Percentiles rank a stretch among this genome's conserved stretches.
Evolutionary conservation across 2,797 vertebrate genomes (phyloP).

Genomic region (Bryconaethiops microstoma): DNA sequence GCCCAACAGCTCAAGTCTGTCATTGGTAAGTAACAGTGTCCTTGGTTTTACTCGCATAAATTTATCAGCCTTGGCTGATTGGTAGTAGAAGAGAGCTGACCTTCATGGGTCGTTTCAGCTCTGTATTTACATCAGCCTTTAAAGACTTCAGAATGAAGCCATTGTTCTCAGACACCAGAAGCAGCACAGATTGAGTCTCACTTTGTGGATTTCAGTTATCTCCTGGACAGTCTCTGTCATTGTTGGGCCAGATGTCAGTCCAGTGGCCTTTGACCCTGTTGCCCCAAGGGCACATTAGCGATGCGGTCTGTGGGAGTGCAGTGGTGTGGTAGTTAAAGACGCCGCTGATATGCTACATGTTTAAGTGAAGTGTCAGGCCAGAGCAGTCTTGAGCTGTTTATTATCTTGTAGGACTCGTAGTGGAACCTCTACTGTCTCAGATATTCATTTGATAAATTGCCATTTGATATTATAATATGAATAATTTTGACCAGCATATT

Average conservation of each 20-base stretch:
- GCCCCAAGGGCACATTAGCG: slow-evolving; percentile 32
- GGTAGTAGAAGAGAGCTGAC: not conserved
- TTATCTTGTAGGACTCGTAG: not conserved
- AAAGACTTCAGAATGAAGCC: slow-evolving; percentile 4
- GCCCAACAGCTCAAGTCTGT: not conserved
- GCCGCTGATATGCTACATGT: slow-evolving; percentile 16
- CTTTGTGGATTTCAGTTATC: slow-evolving; percentile 26
- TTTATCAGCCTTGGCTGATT: not conserved
- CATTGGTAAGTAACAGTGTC: slow-evolving; percentile 3
- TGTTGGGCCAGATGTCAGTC: slow-evolving; percentile 53
- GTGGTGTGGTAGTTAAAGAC: slow-evolving; percentile 27
- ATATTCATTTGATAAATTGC: too few relatives aligned
- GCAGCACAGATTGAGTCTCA: slow-evolving; percentile 16
- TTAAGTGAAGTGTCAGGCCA: not conserved
- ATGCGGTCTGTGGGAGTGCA: slow-evolving; percentile 16
- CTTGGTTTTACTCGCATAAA: not conserved
- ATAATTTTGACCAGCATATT: too few relatives aligned
- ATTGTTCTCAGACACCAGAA: slow-evolving; percentile 26
- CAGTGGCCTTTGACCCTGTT: slow-evolving; percentile 43
- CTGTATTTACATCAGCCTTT: slow-evolving; percentile 3
- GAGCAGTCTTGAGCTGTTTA: slow-evolving; percentile 10
- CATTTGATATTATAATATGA: too few relatives aligned
- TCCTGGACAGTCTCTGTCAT: slow-evolving; percentile 40
- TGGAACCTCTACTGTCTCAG: too few relatives aligned
- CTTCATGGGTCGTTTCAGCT: not conserved